Base-by-base conservation (phyloP, 1,140 invertebrate genomes). In the Mactra quadrangularis region DNA sequence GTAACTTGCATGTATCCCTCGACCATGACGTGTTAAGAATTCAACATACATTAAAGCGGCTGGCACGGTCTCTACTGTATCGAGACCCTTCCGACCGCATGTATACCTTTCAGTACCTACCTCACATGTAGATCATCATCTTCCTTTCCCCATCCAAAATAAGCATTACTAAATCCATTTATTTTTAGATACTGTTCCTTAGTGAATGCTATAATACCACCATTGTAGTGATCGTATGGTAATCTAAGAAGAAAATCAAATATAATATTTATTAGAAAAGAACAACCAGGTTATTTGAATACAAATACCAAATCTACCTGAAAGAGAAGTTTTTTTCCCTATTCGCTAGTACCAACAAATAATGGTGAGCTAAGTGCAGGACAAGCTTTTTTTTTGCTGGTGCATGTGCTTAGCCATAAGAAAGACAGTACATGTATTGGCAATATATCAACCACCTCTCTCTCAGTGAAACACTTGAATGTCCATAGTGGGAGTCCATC, bases 121-220 rank as follows among this genome's bases (percentile, higher is more conserved):
- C 85, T 31, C 57, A 77, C 70, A 22, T 78, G 82, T n/a, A 90
- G 71, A 53, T 90, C 89, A 75, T 90, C 89, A 85, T 90, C 89
- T 72, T 90, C 89, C 52, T 83, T 85, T 6, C 93, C 96, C 96
- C 96, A 97, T 0, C 96, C 97, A 93, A 95, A 97, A 92, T 96
- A 98, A 41, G 95, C 91, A 93, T 98, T 98, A 19, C 97, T 97
- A 94, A 98, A 98, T 2, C 98, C 98, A 94, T 99, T 99, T 1
- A 97, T 95, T 82, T 93, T 91, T 81, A 95, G 93, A 92, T 96
- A 98, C 84, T 96, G 94, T 15, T 94, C 90, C 22, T 45, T 59
- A 45, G 75, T 89, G 11, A 91, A 52, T 17, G 88, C 85, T 7
- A 84, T 52, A 3, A 89, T 85, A n/a, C 89, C 89, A 45, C 89